These are phyloP conservation scores for Globicephala melas DNA, from an alignment of 2,113 vertebrate species.

Conservation along the genomic window DNA sequence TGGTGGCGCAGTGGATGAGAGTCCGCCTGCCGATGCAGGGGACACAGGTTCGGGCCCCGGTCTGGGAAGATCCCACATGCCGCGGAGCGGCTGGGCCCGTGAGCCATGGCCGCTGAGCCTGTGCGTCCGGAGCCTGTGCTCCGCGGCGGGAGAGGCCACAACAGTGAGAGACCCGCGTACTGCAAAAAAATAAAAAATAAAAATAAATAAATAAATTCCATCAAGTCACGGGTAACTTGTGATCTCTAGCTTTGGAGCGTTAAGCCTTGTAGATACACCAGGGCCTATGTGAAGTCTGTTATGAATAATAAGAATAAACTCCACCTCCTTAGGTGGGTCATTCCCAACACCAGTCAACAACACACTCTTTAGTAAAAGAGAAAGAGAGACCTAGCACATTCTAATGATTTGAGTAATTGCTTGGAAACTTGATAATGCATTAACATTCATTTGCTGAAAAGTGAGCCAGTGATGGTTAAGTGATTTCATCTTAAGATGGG, in stretches of 20 bases:
- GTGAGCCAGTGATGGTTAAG: constrained; percentile 68
- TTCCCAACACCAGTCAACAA: constrained; percentile 81
- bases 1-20: too few species aligned
- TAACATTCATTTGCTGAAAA: constrained; percentile 79
- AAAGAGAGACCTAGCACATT: constrained; percentile 76
- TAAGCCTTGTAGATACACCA: constrained; percentile 73
- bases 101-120: too few species aligned
- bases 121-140: too few species aligned
- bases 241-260: constrained; percentile 73
- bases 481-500: constrained; percentile 68
- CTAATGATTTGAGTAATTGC: constrained; percentile 80
- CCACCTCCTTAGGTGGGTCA: constrained; percentile 74
- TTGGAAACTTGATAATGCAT: constrained; percentile 80
- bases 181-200: too few species aligned
- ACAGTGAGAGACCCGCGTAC: too few species aligned
- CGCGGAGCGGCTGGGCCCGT: too few species aligned
- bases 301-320: constrained; percentile 83
- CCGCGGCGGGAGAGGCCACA: too few species aligned
- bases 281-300: constrained; percentile 73
- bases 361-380: constrained; percentile 72
- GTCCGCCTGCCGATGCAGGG: too few species aligned
- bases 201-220: constrained; percentile 70
- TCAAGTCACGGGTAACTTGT: constrained; percentile 50
- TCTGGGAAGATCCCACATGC: too few species aligned
- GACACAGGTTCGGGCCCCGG: fast-evolving